Evolutionary conservation across 2,113 vertebrate species (phyloP).

Genomic region (Rissa tridactyla): DNA sequence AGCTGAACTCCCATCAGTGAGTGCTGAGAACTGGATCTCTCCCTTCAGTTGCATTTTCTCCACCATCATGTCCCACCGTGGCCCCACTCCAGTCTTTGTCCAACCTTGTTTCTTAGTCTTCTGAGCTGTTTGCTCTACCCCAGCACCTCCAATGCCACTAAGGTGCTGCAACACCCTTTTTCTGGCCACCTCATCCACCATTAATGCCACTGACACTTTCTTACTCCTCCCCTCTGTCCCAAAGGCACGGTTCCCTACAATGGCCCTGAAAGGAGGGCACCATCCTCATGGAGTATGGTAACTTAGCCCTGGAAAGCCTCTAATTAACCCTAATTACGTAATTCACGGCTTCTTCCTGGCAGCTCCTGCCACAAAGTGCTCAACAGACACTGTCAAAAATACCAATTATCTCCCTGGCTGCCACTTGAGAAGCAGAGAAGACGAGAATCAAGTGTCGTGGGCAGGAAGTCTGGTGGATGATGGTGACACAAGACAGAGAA

Average conservation of each 20-base stretch:
- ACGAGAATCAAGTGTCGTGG: not conserved
- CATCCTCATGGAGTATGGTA: not conserved
- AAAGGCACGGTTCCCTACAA: not conserved
- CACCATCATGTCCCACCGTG: not conserved
- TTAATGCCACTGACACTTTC: not conserved
- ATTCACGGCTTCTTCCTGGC: constrained; percentile 21
- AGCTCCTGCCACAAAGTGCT: not conserved
- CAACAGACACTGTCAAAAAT: constrained; percentile 47
- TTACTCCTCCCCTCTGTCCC: not conserved
- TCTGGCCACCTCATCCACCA: not conserved
- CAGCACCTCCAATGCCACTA: not conserved
- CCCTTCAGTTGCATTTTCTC: not conserved
- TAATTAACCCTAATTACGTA: constrained; percentile 59
- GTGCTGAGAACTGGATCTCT: not conserved
- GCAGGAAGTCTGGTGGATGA: not conserved
- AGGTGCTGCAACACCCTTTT: not conserved
- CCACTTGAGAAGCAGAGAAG: constrained; percentile 12
- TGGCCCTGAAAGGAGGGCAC: not conserved
- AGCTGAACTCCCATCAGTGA: not conserved
- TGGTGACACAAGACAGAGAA: not conserved
- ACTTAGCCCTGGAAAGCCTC: constrained; percentile 16
- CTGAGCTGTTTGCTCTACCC: not conserved
- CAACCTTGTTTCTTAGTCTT: not conserved
- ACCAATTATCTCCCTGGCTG: constrained; percentile 26
- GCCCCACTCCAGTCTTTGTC: not conserved